Evolutionary conservation across 2,888 invertebrate species (phyloP).

Genomic region (Notodonta ziczac): DNA sequence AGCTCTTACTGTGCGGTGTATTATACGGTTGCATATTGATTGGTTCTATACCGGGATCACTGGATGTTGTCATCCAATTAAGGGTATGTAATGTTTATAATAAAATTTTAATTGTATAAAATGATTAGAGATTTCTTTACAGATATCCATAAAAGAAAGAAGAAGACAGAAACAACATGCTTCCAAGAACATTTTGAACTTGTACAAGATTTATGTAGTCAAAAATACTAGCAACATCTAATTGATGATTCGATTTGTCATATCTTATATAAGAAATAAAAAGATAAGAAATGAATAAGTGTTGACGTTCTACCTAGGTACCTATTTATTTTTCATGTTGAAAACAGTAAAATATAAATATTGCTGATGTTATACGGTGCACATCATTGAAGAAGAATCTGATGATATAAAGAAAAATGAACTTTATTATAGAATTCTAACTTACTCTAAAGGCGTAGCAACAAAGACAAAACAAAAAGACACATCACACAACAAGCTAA

Average conservation of each 20-base stretch:
- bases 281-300: too few species aligned
- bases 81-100: conserved; percentile 56
- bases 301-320: too few species aligned
- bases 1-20: conserved; percentile 68
- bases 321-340: too few species aligned
- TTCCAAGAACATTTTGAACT: neutral
- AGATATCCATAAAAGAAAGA: neutral
- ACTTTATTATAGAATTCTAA: too few species aligned
- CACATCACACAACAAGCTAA: neutral
- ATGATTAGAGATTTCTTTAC: neutral
- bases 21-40: conserved; percentile 79
- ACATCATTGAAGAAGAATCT: too few species aligned
- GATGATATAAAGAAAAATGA: too few species aligned
- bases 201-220: neutral
- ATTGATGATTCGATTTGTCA: too few species aligned
- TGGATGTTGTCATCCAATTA: conserved; percentile 60
- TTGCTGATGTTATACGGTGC: too few species aligned
- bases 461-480: neutral
- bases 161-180: neutral
- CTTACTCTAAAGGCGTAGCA: too few species aligned
- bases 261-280: too few species aligned
- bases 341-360: too few species aligned
- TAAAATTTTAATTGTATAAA: conserved; percentile 2
- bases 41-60: conserved; percentile 63
- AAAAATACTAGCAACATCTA: too few species aligned